Evolutionary conservation across 2,888 invertebrate genomes (phyloP).

Genomic region (Pherbina coryleti): DNA sequence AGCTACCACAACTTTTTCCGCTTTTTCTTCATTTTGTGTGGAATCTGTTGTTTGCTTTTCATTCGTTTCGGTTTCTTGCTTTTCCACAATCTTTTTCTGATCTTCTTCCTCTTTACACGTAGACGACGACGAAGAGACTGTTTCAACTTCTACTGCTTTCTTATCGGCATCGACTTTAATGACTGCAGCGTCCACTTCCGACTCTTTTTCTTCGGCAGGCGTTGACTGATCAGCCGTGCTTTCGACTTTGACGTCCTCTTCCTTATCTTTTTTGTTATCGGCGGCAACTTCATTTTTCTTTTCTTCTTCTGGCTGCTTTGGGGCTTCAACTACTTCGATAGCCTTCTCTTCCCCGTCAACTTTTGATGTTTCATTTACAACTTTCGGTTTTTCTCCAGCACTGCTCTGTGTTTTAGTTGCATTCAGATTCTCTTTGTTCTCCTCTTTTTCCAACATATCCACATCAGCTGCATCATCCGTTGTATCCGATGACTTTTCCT

Average conservation of each 20-base stretch:
- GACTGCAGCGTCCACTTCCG: conserved; percentile 15
- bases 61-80: conserved; percentile 54
- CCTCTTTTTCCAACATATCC: conserved; percentile 46
- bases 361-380: conserved; percentile 24
- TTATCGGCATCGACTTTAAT: conserved; percentile 35
- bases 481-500: conserved; percentile 47
- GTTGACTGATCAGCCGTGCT: not conserved
- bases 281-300: conserved; percentile 14
- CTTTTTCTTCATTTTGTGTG: conserved; percentile 43
- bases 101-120: conserved; percentile 51
- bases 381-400: conserved; percentile 24
- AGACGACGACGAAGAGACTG: conserved; percentile 35
- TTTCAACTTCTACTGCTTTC: conserved; percentile 13
- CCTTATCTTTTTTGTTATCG: conserved; percentile 4
- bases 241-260: conserved; percentile 49
- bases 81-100: conserved; percentile 49
- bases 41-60: conserved; percentile 51
- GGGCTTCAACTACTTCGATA: conserved; percentile 8
- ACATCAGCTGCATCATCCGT: conserved; percentile 28
- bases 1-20: conserved; percentile 16
- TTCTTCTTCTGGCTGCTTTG: conserved; percentile 6
- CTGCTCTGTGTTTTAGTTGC: conserved; percentile 49
- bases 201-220: conserved; percentile 8
- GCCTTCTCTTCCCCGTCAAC: conserved; percentile 34
- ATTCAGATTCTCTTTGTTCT: conserved; percentile 41